Evolutionary conservation across 2,797 vertebrate species (phyloP).

Genomic region (Xenentodon cancila): DNA sequence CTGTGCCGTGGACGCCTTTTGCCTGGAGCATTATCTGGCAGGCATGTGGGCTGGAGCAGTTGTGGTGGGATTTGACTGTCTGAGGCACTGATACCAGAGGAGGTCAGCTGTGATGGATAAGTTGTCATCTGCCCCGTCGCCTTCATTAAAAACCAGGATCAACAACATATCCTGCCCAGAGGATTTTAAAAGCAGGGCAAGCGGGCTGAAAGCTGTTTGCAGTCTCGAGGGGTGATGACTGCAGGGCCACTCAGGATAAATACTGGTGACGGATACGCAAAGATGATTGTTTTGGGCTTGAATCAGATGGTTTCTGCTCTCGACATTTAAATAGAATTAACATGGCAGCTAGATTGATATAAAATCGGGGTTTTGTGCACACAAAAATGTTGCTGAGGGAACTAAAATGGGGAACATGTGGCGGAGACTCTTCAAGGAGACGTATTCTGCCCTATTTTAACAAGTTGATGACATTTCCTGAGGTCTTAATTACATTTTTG

Average conservation of each 20-base stretch:
- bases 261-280: neutral
- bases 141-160: slow-evolving; percentile 19
- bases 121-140: neutral
- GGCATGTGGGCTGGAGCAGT: neutral
- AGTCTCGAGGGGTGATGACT: neutral
- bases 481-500: too few species aligned
- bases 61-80: slow-evolving; percentile 21
- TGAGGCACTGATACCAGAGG: slow-evolving; percentile 25
- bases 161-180: neutral
- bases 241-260: neutral
- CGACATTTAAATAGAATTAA: neutral
- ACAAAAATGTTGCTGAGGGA: neutral
- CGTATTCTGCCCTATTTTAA: too few species aligned
- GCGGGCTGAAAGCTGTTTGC: neutral
- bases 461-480: too few species aligned
- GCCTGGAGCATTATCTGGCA: slow-evolving; percentile 3
- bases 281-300: neutral
- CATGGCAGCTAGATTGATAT: neutral
- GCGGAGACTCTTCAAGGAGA: too few species aligned
- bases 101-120: slow-evolving; percentile 28
- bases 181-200: neutral
- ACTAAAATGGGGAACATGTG: neutral
- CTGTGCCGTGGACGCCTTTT: slow-evolving; percentile 5
- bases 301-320: neutral
- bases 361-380: neutral